A percentile compares a stretch with the other conserved stretches of the same genome.
Evolutionary conservation across 2,797 vertebrate genomes (phyloP).

Genomic region (Halcyon chelicuti): DNA sequence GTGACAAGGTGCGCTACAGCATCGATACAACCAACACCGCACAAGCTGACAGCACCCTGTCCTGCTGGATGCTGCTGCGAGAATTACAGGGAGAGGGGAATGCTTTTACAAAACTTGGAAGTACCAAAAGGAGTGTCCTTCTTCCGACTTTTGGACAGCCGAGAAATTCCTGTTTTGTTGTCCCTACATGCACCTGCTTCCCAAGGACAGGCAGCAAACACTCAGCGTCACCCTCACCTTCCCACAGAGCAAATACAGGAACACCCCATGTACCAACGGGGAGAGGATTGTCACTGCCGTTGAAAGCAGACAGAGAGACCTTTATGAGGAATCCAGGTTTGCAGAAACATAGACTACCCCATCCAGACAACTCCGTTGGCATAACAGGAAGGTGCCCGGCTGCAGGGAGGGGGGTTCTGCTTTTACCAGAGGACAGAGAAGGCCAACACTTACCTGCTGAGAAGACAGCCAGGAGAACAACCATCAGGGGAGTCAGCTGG

Average conservation of each 20-base stretch:
- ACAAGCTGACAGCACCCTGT: not conserved
- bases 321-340: not conserved
- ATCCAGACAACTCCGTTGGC: not conserved
- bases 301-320: not conserved
- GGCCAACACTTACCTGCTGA: conserved; percentile 78
- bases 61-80: not conserved
- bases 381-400: not conserved
- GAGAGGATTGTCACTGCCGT: not conserved
- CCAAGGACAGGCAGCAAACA: not conserved
- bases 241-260: not conserved
- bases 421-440: not conserved
- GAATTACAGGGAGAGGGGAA: not conserved
- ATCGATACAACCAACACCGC: not conserved
- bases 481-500: conserved; percentile 85
- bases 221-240: not conserved
- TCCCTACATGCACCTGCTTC: not conserved
- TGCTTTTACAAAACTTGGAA: not conserved
- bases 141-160: not conserved
- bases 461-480: conserved; percentile 83
- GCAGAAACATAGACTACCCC: not conserved
- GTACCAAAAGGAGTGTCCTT: not conserved
- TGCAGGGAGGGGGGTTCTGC: not conserved
- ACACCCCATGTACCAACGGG: not conserved
- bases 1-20: not conserved
- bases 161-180: not conserved